phyloP scores from a whole-genome alignment of 2,888 invertebrate genomes.

The Morpho deidamia region DNA sequence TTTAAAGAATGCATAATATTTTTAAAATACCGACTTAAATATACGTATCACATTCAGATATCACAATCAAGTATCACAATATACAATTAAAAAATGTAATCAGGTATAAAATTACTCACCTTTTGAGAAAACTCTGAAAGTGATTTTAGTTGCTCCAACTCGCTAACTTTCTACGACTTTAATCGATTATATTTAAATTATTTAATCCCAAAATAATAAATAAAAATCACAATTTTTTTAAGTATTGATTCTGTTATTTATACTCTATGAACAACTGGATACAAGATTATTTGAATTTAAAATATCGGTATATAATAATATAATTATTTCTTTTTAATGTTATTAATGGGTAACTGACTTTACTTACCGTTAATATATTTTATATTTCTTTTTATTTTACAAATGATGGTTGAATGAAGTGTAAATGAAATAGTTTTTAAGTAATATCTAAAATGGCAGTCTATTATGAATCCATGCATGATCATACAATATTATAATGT shows the following conservation, averaged over 20 bases:
- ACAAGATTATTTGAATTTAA: neutral
- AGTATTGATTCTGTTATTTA: too few species aligned
- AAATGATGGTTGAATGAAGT: neutral
- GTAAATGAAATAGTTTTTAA: neutral
- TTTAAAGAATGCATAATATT: neutral
- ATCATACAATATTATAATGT: constrained; percentile 19
- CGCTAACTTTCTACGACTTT: too few species aligned
- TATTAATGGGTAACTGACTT: neutral
- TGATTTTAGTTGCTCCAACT: too few species aligned
- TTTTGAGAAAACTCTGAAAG: too few species aligned
- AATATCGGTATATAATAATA: neutral
- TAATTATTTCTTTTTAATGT: neutral
- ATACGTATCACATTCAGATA: neutral
- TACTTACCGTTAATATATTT: neutral
- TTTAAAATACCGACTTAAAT: neutral
- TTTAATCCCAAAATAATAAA: neutral
- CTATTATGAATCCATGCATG: constrained; percentile 3
- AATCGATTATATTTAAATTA: neutral
- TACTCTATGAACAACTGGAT: neutral
- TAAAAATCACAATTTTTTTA: neutral
- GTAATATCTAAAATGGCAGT: constrained; percentile 21
- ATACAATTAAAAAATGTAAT: too few species aligned
- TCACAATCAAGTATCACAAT: too few species aligned
- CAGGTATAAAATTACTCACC: too few species aligned
- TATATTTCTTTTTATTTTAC: neutral